These are phyloP conservation scores for Vulpes vulpes DNA, from an alignment of 2,113 vertebrate genomes.

Conservation along the genomic window DNA sequence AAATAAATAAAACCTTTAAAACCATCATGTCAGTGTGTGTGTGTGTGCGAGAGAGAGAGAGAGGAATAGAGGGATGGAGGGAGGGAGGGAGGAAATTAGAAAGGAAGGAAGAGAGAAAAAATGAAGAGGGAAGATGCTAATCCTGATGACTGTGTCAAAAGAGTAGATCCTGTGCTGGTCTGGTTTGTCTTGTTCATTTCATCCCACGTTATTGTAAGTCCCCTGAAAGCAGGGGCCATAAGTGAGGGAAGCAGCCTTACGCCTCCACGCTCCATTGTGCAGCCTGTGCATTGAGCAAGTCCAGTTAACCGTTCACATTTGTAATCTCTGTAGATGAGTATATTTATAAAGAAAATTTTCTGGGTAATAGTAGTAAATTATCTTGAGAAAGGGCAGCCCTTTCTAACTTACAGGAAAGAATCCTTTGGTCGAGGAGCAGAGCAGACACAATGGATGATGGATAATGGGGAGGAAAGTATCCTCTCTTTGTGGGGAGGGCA, in stretches of 20 bases:
- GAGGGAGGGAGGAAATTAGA: background rate
- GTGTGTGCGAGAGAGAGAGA: too few species aligned
- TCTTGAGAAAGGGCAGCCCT: background rate
- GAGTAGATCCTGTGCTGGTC: background rate
- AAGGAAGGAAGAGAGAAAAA: too few species aligned
- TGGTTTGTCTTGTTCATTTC: background rate
- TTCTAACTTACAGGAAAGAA: background rate
- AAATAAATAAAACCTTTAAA: background rate
- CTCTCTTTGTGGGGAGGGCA: background rate
- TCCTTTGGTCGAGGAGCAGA: background rate
- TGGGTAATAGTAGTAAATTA: background rate
- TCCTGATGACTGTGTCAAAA: background rate
- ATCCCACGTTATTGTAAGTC: background rate
- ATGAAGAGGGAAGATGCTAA: background rate
- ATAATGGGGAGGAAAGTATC: background rate
- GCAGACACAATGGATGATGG: background rate
- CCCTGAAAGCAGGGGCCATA: background rate
- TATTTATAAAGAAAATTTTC: background rate
- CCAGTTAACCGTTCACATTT: background rate
- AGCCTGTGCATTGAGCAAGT: background rate
- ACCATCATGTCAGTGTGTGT: background rate
- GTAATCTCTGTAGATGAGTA: background rate
- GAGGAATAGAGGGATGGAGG: background rate
- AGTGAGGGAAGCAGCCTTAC: background rate
- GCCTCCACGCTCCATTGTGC: too few species aligned